Base-by-base conservation (phyloP, 2,888 invertebrate genomes). In the Pollenia griseotomentosa region DNA sequence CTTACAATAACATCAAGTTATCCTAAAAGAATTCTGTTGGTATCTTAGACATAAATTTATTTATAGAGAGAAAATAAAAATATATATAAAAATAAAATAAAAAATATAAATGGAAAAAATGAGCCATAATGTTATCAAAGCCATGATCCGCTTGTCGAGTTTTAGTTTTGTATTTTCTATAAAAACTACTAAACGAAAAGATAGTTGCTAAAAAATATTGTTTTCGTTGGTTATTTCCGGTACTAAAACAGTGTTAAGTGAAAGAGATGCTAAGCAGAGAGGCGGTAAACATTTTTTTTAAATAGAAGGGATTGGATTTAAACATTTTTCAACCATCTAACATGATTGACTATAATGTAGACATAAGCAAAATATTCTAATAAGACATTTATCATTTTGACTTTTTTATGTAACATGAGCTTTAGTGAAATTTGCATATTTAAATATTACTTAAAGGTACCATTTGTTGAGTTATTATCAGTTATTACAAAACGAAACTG, bases 41-140 rank as follows among this genome's bases (percentile, higher is more conserved):
- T 16, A 66, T 51, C 46, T 46, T 42, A 71, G 42, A 19, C 33
- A 70, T 40, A 59, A 55, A 33, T 55, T 57, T 16, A 33, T 74
- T 61, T 33, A 87, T 51, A 75, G 4, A 51, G 16, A 70, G 33
- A 33, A 33, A 33, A 33, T 65, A 71, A 59, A 78, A 33, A 33
- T 33, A 33, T 33, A 33, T 33, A 33, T 23, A 33, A 33, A 81
- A 71, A 53, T 55, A 63, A 71, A 78, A 71, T 65, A 71, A 59
- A 78, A 83, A 89, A 89, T 86, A 87, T 87, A 66, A 73, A 80
- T 57, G 46, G 12, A 57, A 65, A 81, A 73, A 75, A 77, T 44
- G 16, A 90, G 87, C 91, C 90, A 91, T 92, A 91, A 91, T 90
- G 90, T 90, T 92, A 91, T 92, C 92, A 92, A 33, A 91, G 89